Evolutionary conservation across 2,113 vertebrate species (phyloP).

Genomic region (Lamprotornis superbus): DNA sequence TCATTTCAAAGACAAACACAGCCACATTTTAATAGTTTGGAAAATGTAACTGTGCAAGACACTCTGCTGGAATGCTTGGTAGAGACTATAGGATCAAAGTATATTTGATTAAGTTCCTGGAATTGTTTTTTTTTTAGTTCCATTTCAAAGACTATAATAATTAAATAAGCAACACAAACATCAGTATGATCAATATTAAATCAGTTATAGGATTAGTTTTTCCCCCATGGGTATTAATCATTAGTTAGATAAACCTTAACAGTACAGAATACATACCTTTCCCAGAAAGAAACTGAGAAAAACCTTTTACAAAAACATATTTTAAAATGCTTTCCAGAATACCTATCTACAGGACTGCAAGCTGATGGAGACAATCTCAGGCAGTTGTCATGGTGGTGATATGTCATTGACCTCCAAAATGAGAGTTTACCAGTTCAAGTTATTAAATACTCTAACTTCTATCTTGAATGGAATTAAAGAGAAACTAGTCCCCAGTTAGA

Average conservation of each 20-base stretch:
- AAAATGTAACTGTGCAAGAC: not conserved
- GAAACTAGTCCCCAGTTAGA: not conserved
- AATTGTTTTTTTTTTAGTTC: not conserved
- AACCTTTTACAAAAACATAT: not conserved
- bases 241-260: not conserved
- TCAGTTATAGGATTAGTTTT: not conserved
- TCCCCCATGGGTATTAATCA: not conserved
- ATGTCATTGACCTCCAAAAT: not conserved
- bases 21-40: not conserved
- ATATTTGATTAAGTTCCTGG: not conserved
- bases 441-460: constrained; percentile 11
- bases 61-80: not conserved
- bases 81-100: not conserved
- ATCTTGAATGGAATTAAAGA: not conserved
- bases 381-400: not conserved
- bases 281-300: not conserved
- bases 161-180: not conserved
- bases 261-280: not conserved
- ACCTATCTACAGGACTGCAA: not conserved
- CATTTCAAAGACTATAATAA: not conserved
- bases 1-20: not conserved
- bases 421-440: not conserved
- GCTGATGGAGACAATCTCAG: constrained; percentile 6
- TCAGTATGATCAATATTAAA: not conserved
- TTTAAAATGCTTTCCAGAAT: not conserved